phyloP scores from a whole-genome alignment of 2,113 vertebrate species.

The Notothenia coriiceps region DNA sequence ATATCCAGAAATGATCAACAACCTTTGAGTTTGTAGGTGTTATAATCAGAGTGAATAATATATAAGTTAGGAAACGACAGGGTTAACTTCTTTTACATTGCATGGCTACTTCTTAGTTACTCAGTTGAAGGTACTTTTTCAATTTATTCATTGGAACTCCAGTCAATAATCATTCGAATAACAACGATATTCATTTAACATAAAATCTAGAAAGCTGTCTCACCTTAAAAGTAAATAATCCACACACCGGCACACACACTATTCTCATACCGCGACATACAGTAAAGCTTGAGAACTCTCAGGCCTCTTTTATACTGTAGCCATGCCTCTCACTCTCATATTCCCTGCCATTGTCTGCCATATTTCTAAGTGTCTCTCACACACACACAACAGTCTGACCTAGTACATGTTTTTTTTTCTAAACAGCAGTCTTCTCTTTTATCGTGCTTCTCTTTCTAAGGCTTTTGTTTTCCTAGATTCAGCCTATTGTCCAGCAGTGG shows the following conservation, averaged over 20 bases:
- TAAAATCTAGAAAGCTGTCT: conserved; percentile 19
- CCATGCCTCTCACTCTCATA: conserved; percentile 54
- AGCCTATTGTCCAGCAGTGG: conserved; percentile 54
- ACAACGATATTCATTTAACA: not conserved
- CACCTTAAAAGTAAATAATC: conserved; percentile 54
- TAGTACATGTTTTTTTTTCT: conserved; percentile 47
- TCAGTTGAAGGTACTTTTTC: not conserved
- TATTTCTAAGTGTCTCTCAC: conserved; percentile 48
- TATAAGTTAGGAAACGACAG: not conserved
- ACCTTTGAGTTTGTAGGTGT: not conserved
- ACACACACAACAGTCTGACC: conserved; percentile 66
- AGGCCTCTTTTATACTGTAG: conserved; percentile 76
- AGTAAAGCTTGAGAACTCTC: conserved; percentile 33
- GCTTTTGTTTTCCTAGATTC: conserved; percentile 54
- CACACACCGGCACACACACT: conserved; percentile 32
- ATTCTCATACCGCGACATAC: conserved; percentile 31
- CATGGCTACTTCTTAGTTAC: not conserved
- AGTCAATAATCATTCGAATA: not conserved
- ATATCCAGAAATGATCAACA: not conserved
- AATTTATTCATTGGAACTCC: not conserved
- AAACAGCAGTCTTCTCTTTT: conserved; percentile 40
- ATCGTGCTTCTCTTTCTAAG: conserved; percentile 43
- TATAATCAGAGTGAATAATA: not conserved
- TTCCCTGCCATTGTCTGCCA: conserved; percentile 34
- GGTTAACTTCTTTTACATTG: not conserved